Conservation (phyloP, 1,140 invertebrate species). For the Pectinophora gossypiella region DNA sequence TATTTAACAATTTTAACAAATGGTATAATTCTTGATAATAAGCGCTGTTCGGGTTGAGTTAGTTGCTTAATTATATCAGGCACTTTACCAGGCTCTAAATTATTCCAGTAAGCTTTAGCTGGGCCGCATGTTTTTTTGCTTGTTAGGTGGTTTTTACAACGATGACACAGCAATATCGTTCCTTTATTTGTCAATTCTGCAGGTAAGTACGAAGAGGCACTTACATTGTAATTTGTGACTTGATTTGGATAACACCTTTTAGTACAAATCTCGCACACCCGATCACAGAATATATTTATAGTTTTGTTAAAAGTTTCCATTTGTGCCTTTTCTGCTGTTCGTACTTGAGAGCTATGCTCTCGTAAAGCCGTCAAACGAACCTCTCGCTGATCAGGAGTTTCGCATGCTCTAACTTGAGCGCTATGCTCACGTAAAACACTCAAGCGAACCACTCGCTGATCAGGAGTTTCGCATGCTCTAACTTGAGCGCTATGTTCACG, state of each 20-base stretch:
- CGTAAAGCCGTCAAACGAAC: not conserved
- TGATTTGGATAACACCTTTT: slow-evolving; percentile 21
- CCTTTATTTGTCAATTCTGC: slow-evolving; percentile 2
- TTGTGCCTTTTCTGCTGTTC: no score
- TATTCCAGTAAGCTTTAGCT: slow-evolving; percentile 23
- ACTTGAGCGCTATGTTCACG: not conserved
- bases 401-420: not conserved
- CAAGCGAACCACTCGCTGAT: not conserved
- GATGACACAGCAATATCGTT: slow-evolving; percentile 12
- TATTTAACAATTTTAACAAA: slow-evolving; percentile 17
- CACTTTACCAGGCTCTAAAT: not conserved
- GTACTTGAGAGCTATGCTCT: not conserved
- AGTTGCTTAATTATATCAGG: slow-evolving; percentile 7
- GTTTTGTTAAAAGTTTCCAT: not conserved
- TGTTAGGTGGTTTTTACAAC: slow-evolving; percentile 8
- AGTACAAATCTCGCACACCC: slow-evolving; percentile 17
- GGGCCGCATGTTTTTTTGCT: slow-evolving; percentile 6
- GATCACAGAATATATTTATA: slow-evolving; percentile 16
- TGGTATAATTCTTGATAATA: slow-evolving; percentile 14
- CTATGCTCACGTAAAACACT: not conserved
- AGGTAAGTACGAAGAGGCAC: slow-evolving; percentile 4
- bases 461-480: not conserved
- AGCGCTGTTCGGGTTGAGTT: slow-evolving; percentile 10
- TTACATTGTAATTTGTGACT: slow-evolving; percentile 8
- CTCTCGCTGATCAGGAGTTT: not conserved